phyloP scores from a whole-genome alignment of 2,888 invertebrate genomes.

The Epiperipatus broadwayi region DNA sequence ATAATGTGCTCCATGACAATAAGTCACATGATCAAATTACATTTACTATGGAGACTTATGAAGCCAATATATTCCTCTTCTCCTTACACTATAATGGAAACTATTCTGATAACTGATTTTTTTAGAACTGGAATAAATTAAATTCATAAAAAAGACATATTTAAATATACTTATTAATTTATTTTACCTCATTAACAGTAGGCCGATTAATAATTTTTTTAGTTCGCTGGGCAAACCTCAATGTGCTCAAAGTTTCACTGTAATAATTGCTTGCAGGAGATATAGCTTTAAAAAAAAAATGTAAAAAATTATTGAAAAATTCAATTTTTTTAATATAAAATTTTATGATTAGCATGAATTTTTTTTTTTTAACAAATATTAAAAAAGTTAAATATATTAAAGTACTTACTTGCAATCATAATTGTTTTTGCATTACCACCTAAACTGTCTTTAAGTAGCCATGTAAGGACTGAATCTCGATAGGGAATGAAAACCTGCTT shows the following conservation, averaged over 20 bases:
- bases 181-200: slow-evolving; percentile 42
- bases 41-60: too few species aligned
- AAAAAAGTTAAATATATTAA: not conserved
- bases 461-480: slow-evolving; percentile 57
- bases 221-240: slow-evolving; percentile 56
- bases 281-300: slow-evolving; percentile 38
- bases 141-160: too few species aligned
- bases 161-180: too few species aligned
- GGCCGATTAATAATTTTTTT: slow-evolving; percentile 46
- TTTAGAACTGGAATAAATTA: not conserved
- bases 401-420: slow-evolving; percentile 57
- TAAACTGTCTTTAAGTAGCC: slow-evolving; percentile 58
- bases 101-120: too few species aligned
- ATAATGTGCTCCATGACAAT: too few species aligned
- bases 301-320: slow-evolving; percentile 1
- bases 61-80: too few species aligned
- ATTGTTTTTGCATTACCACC: slow-evolving; percentile 56
- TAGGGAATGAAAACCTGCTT: slow-evolving; percentile 65
- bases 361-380: not conserved
- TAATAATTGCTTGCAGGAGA: slow-evolving; percentile 54
- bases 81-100: too few species aligned
- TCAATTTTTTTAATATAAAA: not conserved
- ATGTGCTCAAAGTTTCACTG: slow-evolving; percentile 58
- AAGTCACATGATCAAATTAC: too few species aligned
- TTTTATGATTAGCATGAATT: not conserved